Base-by-base conservation (phyloP, 2,113 vertebrate species). In the Ranitomeya variabilis region DNA sequence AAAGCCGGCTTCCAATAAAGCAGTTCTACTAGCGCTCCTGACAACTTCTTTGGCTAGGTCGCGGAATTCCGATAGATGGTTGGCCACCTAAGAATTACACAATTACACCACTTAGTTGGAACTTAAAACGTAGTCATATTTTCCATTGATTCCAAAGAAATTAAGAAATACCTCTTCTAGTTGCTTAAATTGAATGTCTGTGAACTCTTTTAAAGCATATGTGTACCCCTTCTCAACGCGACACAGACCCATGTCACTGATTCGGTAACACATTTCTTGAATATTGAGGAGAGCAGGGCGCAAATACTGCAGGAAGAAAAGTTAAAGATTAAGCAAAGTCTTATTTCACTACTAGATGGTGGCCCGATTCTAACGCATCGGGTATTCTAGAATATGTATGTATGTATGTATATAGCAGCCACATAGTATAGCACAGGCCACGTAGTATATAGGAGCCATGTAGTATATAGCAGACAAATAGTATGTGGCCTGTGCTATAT, bases 251-350 rank as follows among this genome's bases (percentile, higher is more conserved):
- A 94, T 92, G 84, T 93, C 95, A 82, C 92, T 92, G 82, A 97
- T 92, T 12, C 94, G 93, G 87, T 91, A 93, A 89, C 97, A 97
- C 93, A 98, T 92, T 83, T 96, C 94, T 88, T 92, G 93, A 90
- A 98, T 94, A 91, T 96, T 95, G 23, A 96, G 92, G 90, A 98
- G 91, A 37, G 96, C 96, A 83, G 95, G 94, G 60, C 93, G 91
- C 83, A 97, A 92, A 91, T 89, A 91, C 96, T 89, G 21, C 77
- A 80, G 76, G 92, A 79, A 85, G 82, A 86, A 81, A 90, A 83
- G 85, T 37, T 16, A 66, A n/a, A 8, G n/a, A 79, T n/a, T 23
- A 23, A 14, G 2, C 14, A 4, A 76, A 77, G 31, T 15, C 11
- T 37, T 76, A 7, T 9, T 80, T 23, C 4, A 13, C 11, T 26